Base-by-base conservation (phyloP, 1,140 invertebrate species). In the Armadillidium nasatum region DNA sequence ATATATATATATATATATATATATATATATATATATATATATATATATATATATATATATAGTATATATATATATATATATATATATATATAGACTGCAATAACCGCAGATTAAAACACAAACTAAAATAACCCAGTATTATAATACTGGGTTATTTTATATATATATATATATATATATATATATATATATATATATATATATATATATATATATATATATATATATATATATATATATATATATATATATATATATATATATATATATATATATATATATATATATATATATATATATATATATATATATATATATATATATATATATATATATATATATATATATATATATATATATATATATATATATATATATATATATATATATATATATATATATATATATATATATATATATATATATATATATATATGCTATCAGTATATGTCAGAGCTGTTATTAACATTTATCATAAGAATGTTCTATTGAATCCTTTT, bases 161-260 rank as follows among this genome's bases (percentile, higher is more conserved):
- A 60, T 60, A 60, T 60, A 60, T 21, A 60, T 60, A 60, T 60
- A 60, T 60, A 60, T 60, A 60, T 60, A 60, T 60, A 60, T 60
- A 60, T 60, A 60, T 60, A 60, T 60, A 60, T 60, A 60, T 60
- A 60, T 60, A 21, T 60, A 60, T 60, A 60, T 60, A 60, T 60
- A 60, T 60, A 60, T 60, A 60, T 60, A 21, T 60, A 60, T 33
- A 33, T 33, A 33, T 33, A 33, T 33, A 60, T 60, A 60, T 60
- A 60, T 60, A 60, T 60, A 60, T 60, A 60, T 60, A 60, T 60
- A 60, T 60, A 60, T 60, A 60, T 60, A 60, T 60, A 60, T 60
- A 60, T 21, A 60, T 60, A 60, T 21, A 60, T 60, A 60, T 60
- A 21, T 60, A 60, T 60, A 60, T 60, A 60, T 60, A 60, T 21